Base-by-base conservation (phyloP, 2,113 vertebrate species). In the Lepus americanus region DNA sequence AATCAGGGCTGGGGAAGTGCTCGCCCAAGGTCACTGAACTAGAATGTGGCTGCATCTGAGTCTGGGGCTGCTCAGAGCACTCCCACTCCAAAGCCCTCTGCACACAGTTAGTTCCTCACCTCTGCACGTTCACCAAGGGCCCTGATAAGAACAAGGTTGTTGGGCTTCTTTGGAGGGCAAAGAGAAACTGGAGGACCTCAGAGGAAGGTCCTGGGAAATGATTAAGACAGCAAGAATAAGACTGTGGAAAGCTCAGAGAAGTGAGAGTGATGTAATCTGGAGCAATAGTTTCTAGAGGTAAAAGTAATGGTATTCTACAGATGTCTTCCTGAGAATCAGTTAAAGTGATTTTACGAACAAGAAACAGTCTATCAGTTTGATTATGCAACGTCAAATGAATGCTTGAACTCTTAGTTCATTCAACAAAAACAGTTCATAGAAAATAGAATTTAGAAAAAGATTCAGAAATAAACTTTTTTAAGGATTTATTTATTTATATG, bases 301-400 rank as follows among this genome's bases (percentile, higher is more conserved):
- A 84, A 79, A 89, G 92, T 63, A 86, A 92, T 84, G 55, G 17
- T 55, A 85, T 80, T 82, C 80, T 81, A 31, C 67, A 94, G 79
- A 87, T 66, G 79, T 64, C 87, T 96, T 95, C 44, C 36, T 87
- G 81, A 78, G 39, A 85, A 78, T 92, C 81, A 95, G 82, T 81
- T 91, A 86, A 88, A 90, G 77, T 93, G 80, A 66, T 93, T 95
- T 89, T 87, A 23, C 63, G 90, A 90, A 89, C 22, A 89, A 53
- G 70, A 92, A 36, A 22, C 55, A 85, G n/a, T 81, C 77, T 89
- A 20, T 27, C 84, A 78, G 63, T 51, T 96, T 89, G 93, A 89
- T 93, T 87, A 66, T 19, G 67, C 1, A 67, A 31, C 89, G 33
- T 83, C 73, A 93, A 88, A 86, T 61, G 29, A 85, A 92, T 73